Conservation (phyloP, 2,888 invertebrate genomes). For the Nomada fucata region DNA sequence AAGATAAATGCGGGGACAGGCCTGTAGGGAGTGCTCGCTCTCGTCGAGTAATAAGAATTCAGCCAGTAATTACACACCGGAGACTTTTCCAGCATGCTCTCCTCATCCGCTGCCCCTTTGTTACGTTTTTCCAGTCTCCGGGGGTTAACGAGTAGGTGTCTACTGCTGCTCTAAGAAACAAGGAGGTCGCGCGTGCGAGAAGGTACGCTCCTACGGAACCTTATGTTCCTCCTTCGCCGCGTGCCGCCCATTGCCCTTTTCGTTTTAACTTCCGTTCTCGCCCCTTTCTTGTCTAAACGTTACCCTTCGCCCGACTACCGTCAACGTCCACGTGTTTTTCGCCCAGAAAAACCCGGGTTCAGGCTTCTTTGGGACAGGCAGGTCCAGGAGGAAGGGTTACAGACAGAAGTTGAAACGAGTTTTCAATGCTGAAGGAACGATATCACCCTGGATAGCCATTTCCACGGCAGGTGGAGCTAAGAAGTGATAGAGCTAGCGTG, state of each 20-base stretch:
- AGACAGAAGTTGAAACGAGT: slow-evolving; percentile 25
- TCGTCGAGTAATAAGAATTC: slow-evolving; percentile 75
- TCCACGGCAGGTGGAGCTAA: not conserved
- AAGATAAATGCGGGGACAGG: slow-evolving; percentile 63
- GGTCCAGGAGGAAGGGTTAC: not conserved
- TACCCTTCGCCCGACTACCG: not conserved
- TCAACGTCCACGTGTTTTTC: not conserved
- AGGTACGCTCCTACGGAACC: slow-evolving; percentile 39
- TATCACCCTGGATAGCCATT: slow-evolving; percentile 8
- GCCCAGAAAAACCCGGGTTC: slow-evolving; percentile 23
- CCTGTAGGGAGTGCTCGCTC: slow-evolving; percentile 63
- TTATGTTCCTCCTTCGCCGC: slow-evolving; percentile 21
- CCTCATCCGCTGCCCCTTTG: slow-evolving; percentile 66
- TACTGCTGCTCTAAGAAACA: slow-evolving; percentile 65
- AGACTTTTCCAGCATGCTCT: slow-evolving; percentile 69
- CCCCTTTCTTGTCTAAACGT: slow-evolving; percentile 2
- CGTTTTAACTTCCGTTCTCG: slow-evolving; percentile 1
- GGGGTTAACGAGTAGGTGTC: slow-evolving; percentile 73
- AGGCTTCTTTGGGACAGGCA: not conserved
- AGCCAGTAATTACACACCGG: slow-evolving; percentile 74
- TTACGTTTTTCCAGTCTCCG: slow-evolving; percentile 66
- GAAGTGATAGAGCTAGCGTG: not conserved
- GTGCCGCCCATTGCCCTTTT: slow-evolving; percentile 12
- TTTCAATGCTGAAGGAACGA: slow-evolving; percentile 27
- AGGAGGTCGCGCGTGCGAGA: slow-evolving; percentile 57